Conservation (phyloP, 2,888 invertebrate genomes). For the Athripsodes cinereus region DNA sequence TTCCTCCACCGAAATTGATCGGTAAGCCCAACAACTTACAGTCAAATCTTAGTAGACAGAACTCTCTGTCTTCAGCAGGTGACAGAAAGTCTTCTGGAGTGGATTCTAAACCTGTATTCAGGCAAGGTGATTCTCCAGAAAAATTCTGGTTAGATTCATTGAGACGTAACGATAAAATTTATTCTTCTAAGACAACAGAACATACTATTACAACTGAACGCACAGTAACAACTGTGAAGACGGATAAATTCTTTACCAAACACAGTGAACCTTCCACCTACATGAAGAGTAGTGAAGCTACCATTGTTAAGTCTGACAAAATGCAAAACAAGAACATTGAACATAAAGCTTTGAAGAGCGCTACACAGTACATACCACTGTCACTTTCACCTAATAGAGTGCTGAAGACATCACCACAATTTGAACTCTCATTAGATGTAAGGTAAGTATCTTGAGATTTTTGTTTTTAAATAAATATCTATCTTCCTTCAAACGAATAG, state of each 20-base stretch:
- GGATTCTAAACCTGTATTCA: conserved; percentile 28
- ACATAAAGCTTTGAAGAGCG: conserved; percentile 42
- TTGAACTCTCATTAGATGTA: conserved; percentile 53
- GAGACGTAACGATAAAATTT: conserved; percentile 47
- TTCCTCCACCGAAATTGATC: conserved; percentile 22
- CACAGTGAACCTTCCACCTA: conserved; percentile 25
- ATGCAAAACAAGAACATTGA: conserved; percentile 24
- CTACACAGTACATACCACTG: conserved; percentile 53
- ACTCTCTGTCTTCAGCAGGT: conserved; percentile 15
- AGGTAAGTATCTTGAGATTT: too few species aligned
- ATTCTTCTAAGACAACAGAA: conserved; percentile 29
- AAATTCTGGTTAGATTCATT: conserved; percentile 53
- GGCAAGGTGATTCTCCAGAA: conserved; percentile 34
- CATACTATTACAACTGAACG: neutral
- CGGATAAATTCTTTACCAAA: conserved; percentile 26
- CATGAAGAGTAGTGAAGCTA: conserved; percentile 26
- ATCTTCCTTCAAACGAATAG: too few species aligned
- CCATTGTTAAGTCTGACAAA: conserved; percentile 27
- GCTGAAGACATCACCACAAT: conserved; percentile 44
- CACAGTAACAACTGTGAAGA: conserved; percentile 8
- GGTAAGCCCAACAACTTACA: conserved; percentile 3
- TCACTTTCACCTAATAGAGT: conserved; percentile 37
- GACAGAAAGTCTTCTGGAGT: conserved; percentile 21
- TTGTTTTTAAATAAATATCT: too few species aligned
- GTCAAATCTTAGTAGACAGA: conserved; percentile 16